phyloP scores from a whole-genome alignment of 2,888 invertebrate genomes.

The Synanthedon tipuliformis region DNA sequence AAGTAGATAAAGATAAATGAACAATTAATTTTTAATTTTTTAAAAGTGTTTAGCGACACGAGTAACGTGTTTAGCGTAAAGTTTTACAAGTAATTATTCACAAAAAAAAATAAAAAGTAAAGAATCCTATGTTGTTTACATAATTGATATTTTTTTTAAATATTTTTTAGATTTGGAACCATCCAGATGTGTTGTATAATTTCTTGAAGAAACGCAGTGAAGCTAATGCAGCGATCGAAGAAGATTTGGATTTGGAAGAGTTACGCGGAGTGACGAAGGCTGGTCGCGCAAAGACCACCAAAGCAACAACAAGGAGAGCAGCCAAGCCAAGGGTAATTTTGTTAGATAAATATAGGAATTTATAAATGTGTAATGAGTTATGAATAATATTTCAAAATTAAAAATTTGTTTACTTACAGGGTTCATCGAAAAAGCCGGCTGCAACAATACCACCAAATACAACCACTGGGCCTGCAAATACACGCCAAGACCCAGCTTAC shows the following conservation, averaged over 20 bases:
- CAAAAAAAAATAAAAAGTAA: not conserved
- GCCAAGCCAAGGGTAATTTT: slow-evolving; percentile 34
- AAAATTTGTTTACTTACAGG: slow-evolving; percentile 24
- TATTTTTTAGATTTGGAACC: slow-evolving; percentile 84
- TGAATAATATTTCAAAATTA: not conserved
- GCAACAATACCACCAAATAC: slow-evolving; percentile 63
- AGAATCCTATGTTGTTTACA: not conserved
- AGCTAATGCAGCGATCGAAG: slow-evolving; percentile 76
- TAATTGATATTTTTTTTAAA: slow-evolving; percentile 1
- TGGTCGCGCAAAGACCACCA: slow-evolving; percentile 38
- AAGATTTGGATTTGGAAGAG: slow-evolving; percentile 86
- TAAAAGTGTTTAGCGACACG: too few relatives aligned
- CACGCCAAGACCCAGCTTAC: slow-evolving; percentile 31
- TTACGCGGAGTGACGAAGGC: slow-evolving; percentile 69
- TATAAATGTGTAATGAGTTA: not conserved
- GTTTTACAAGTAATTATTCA: too few relatives aligned
- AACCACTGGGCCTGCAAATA: slow-evolving; percentile 24
- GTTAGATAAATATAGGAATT: slow-evolving; percentile 2
- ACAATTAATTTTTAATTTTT: too few relatives aligned
- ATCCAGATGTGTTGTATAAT: slow-evolving; percentile 91
- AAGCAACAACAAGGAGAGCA: slow-evolving; percentile 21
- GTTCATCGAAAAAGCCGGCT: slow-evolving; percentile 58
- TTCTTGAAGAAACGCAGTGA: slow-evolving; percentile 85
- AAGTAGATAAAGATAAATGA: too few relatives aligned
- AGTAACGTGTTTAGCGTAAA: too few relatives aligned